phyloP scores from a whole-genome alignment of 2,888 invertebrate genomes.

The Acanthopleura granulata region DNA sequence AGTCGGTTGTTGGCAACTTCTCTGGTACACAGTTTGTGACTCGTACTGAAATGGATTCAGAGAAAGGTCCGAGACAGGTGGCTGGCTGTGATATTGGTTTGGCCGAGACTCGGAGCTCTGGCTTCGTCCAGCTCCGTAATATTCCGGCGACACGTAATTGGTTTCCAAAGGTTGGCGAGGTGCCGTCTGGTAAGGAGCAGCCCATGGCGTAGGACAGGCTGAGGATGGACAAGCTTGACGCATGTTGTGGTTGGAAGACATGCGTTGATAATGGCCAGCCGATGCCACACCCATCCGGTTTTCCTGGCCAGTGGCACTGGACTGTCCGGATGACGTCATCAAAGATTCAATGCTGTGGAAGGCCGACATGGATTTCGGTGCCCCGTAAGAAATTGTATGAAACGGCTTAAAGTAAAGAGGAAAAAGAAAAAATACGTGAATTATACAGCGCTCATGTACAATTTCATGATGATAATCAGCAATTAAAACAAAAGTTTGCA shows the following conservation, averaged over 20 bases:
- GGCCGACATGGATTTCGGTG: not conserved
- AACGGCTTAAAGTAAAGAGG: not conserved
- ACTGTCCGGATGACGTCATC: not conserved
- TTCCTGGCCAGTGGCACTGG: not conserved
- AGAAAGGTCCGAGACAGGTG: not conserved
- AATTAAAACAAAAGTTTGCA: not conserved
- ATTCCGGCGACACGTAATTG: not conserved
- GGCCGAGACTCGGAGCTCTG: not conserved
- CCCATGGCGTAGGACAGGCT: not conserved
- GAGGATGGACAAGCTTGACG: not conserved
- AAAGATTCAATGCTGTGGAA: slow-evolving; percentile 4
- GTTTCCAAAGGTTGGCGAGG: not conserved
- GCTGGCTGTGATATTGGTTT: not conserved
- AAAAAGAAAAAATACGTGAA: not conserved
- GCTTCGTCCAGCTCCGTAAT: too few relatives aligned
- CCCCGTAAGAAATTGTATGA: not conserved
- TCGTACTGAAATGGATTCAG: slow-evolving; percentile 7
- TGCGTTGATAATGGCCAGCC: not conserved
- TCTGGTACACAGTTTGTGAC: not conserved
- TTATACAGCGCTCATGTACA: not conserved
- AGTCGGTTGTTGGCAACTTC: too few relatives aligned
- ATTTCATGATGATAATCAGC: not conserved
- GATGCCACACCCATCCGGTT: not conserved
- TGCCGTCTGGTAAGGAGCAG: not conserved
- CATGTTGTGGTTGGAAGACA: too few relatives aligned